Evolutionary conservation across 2,888 invertebrate species (phyloP).

Genomic region (Flexamia atlantica): DNA sequence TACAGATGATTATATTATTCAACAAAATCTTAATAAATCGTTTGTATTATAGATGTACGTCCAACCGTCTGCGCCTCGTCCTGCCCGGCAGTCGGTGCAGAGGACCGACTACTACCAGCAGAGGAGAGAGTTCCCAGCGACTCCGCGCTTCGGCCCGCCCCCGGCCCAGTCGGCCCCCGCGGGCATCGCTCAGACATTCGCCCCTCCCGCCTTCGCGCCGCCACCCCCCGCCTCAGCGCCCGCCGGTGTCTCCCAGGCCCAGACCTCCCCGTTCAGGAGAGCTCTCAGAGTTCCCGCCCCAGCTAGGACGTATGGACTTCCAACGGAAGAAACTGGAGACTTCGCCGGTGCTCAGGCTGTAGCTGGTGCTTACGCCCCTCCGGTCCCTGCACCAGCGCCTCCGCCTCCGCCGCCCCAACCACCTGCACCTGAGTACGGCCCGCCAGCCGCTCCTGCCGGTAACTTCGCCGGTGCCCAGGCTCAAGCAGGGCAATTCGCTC

Average conservation of each 20-base stretch:
- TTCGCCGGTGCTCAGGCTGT: slow-evolving; percentile 10
- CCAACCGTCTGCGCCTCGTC: background rate
- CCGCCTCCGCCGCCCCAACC: background rate
- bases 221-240: slow-evolving; percentile 1
- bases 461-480: slow-evolving; percentile 24
- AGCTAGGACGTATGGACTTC: background rate
- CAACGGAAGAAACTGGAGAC: background rate
- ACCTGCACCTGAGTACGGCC: background rate
- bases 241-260: slow-evolving; percentile 11
- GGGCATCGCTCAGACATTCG: background rate
- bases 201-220: background rate
- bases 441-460: background rate
- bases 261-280: background rate
- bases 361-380: background rate
- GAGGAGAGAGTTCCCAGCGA: background rate
- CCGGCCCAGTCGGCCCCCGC: slow-evolving; percentile 14
- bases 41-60: no score
- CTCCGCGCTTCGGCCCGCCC: background rate
- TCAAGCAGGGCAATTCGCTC: background rate
- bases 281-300: background rate
- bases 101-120: slow-evolving; percentile 38
- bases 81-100: background rate
- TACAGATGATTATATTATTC: no score
- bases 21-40: no score
- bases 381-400: slow-evolving; percentile 13